Evolutionary conservation across 2,888 invertebrate species (phyloP).

Genomic region (Hypselothyrea guttata): DNA sequence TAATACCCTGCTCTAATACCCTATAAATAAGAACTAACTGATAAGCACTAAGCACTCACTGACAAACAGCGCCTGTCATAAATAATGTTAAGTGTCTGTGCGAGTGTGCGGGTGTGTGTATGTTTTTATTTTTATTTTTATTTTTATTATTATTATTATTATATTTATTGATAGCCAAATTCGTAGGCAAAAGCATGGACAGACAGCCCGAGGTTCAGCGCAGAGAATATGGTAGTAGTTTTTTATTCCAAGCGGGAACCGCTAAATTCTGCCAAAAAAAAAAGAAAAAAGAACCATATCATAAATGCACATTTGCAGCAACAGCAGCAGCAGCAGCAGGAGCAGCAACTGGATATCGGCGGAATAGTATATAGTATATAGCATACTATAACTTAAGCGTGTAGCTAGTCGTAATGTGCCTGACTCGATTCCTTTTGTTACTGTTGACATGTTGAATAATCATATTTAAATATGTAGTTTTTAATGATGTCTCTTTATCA

Average conservation of each 20-base stretch:
- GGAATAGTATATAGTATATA: too few species aligned
- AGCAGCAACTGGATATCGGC: conserved; percentile 14
- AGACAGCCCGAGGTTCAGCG: conserved; percentile 79
- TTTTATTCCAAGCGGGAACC: conserved; percentile 73
- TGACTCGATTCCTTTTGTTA: too few species aligned
- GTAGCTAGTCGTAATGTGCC: not conserved
- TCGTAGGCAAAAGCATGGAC: conserved; percentile 32
- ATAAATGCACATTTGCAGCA: conserved; percentile 32
- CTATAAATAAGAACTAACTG: conserved; percentile 7
- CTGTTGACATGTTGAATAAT: too few species aligned
- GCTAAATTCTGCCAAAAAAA: not conserved
- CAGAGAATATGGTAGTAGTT: conserved; percentile 82
- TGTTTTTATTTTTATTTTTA: conserved; percentile 8
- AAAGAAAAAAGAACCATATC: not conserved
- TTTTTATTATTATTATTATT: conserved; percentile 12
- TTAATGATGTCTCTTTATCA: conserved; percentile 12
- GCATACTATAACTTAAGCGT: conserved; percentile 1
- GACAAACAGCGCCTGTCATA: conserved; percentile 50
- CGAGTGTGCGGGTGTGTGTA: conserved; percentile 15
- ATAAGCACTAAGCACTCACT: conserved; percentile 41
- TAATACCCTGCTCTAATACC: too few species aligned
- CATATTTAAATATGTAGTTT: too few species aligned
- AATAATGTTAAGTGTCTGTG: conserved; percentile 38
- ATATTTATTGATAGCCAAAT: conserved; percentile 27
- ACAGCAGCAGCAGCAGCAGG: conserved; percentile 29